Percentiles rank a stretch among this genome's conserved stretches.
These are phyloP conservation scores for Xanthorhoe designata DNA, from an alignment of 2,888 invertebrate species.

Conservation along the genomic window DNA sequence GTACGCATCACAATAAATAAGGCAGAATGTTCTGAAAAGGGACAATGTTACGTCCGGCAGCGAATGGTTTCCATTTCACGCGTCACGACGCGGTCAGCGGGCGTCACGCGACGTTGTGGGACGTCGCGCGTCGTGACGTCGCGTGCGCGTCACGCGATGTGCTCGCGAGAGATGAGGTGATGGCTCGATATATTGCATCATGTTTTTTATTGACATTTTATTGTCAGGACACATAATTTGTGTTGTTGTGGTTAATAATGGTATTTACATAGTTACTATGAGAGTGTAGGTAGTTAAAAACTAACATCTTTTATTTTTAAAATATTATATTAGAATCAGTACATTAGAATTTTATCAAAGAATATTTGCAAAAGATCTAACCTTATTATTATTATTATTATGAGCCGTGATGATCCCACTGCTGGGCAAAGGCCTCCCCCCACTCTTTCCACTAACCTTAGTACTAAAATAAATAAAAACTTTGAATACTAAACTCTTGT, in stretches of 20 bases:
- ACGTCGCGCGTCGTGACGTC: conserved; percentile 5
- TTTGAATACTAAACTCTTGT: too few species aligned
- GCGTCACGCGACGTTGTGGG: conserved; percentile 14
- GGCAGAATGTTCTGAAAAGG: conserved; percentile 9
- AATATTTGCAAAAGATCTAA: too few species aligned
- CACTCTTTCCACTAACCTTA: too few species aligned
- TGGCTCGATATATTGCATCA: conserved; percentile 15
- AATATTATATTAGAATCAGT: too few species aligned
- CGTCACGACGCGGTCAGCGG: conserved; percentile 21
- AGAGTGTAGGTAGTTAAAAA: neutral
- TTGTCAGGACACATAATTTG: neutral
- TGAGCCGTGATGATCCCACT: too few species aligned
- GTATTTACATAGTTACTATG: too few species aligned
- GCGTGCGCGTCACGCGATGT: conserved; percentile 26
- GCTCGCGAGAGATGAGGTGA: conserved; percentile 13
- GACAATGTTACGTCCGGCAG: conserved; percentile 8
- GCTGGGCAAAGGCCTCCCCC: too few species aligned
- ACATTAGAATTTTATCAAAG: too few species aligned
- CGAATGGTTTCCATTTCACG: conserved; percentile 34
- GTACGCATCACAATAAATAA: conserved; percentile 23
- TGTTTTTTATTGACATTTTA: conserved; percentile 14
- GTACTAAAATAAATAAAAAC: too few species aligned
- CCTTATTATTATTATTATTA: too few species aligned
- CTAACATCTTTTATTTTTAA: too few species aligned
- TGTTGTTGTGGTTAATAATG: neutral